A percentile compares a stretch with the other conserved stretches of the same genome.
Conservation (phyloP, 2,797 vertebrate genomes). For the Muraenolepis orangiensis region DNA sequence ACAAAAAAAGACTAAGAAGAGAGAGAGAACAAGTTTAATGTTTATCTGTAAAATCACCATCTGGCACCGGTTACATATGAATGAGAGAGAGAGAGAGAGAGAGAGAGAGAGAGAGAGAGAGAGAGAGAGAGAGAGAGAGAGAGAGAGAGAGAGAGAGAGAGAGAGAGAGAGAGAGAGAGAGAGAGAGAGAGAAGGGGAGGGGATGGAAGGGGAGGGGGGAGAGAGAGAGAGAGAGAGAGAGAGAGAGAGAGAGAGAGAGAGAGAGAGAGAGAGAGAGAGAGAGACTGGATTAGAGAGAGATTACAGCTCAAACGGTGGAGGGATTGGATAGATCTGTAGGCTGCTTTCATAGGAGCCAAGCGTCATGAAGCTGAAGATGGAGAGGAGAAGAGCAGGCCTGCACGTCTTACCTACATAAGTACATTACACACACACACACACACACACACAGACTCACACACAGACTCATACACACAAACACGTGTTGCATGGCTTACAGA, state of each 20-base stretch:
- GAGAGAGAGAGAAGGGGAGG: too few species aligned
- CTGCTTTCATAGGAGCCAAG: not conserved
- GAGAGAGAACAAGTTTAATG: slow-evolving; percentile 66
- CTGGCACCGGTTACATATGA: slow-evolving; percentile 70
- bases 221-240: too few species aligned
- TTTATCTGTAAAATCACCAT: slow-evolving; percentile 72
- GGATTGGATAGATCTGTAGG: slow-evolving; percentile 18
- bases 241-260: too few species aligned
- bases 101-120: too few species aligned
- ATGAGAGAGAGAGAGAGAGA: slow-evolving; percentile 42
- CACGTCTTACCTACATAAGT: not conserved
- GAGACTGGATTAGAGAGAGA: slow-evolving; percentile 71
- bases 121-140: too few species aligned
- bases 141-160: not conserved
- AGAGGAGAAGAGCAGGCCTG: not conserved
- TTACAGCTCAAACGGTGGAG: slow-evolving; percentile 64
- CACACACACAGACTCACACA: too few species aligned
- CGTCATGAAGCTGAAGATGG: too few species aligned
- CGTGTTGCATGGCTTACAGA: too few species aligned
- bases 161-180: too few species aligned
- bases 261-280: not conserved
- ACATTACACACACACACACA: not conserved
- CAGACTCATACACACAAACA: too few species aligned
- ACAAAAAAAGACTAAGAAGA: too few species aligned
- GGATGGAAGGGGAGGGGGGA: too few species aligned